Evolutionary conservation across 2,113 vertebrate species (phyloP).

Genomic region (Zapus hudsonius): DNA sequence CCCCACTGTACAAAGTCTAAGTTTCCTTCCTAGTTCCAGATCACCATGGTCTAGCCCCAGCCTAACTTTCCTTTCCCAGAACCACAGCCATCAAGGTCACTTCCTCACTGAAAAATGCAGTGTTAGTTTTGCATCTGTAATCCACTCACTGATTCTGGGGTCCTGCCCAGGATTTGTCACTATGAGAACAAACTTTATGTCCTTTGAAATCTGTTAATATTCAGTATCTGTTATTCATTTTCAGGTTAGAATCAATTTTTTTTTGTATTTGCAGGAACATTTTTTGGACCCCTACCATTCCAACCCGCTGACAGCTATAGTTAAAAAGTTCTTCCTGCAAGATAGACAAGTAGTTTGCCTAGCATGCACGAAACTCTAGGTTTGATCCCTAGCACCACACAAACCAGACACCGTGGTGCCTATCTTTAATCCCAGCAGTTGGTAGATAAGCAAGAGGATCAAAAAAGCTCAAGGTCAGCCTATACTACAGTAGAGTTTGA

Average conservation of each 20-base stretch:
- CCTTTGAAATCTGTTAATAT: constrained; percentile 12
- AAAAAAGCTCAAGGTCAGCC: too few species aligned
- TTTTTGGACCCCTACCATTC: background rate
- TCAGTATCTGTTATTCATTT: constrained; percentile 9
- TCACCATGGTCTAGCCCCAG: background rate
- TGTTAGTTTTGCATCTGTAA: background rate
- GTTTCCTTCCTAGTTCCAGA: background rate
- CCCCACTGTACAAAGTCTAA: background rate
- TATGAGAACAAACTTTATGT: constrained; percentile 34
- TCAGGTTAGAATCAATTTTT: background rate
- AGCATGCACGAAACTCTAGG: too few species aligned
- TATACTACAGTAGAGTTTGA: too few species aligned
- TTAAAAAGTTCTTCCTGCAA: background rate
- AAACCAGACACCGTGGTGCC: too few species aligned
- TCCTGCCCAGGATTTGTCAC: background rate
- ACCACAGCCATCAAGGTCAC: background rate
- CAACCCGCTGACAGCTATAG: background rate
- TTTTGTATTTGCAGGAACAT: constrained; percentile 4
- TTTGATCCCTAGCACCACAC: too few species aligned
- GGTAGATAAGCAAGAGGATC: too few species aligned
- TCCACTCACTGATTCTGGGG: background rate
- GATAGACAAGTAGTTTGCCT: too few species aligned
- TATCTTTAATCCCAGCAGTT: too few species aligned
- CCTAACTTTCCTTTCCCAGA: constrained; percentile 16
- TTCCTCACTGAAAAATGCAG: background rate